These are phyloP conservation scores for Myanophis thanlyinensis DNA, from an alignment of 2,113 vertebrate species.

Conservation along the genomic window DNA sequence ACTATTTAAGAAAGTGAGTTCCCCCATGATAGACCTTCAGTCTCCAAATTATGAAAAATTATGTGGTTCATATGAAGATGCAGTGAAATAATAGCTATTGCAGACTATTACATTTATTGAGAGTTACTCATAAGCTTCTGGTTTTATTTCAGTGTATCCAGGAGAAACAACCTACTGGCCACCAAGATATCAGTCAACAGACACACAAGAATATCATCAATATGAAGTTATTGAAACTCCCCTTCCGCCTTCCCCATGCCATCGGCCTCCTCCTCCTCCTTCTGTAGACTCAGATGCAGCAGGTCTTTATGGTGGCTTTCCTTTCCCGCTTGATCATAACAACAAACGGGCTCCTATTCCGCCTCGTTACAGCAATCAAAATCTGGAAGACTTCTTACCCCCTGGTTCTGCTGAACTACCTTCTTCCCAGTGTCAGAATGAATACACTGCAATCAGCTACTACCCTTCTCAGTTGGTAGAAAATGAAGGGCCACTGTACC, in stretches of 20 bases:
- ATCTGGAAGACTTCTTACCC: constrained; percentile 90
- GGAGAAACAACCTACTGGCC: constrained; percentile 76
- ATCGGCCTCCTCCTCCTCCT: constrained; percentile 39
- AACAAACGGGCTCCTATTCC: constrained; percentile 94
- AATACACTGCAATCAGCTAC: constrained; percentile 95
- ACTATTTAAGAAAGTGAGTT: background rate
- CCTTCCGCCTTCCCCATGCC: constrained; percentile 60
- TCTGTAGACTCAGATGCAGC: constrained; percentile 67
- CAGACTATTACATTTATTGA: background rate
- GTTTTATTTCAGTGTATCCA: constrained; percentile 78
- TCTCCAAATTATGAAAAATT: background rate
- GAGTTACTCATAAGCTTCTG: constrained; percentile 36
- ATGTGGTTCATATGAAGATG: background rate
- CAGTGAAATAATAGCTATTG: background rate
- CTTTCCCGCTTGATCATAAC: constrained; percentile 86
- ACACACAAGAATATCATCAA: constrained; percentile 80
- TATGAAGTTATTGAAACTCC: constrained; percentile 82
- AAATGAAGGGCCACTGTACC: constrained; percentile 72
- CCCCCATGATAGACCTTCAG: background rate
- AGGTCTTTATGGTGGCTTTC: constrained; percentile 88
- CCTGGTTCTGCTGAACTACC: constrained; percentile 73
- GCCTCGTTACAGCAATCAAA: constrained; percentile 92
- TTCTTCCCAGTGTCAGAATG: constrained; percentile 83
- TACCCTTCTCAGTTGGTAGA: constrained; percentile 82
- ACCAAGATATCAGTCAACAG: constrained; percentile 73